A percentile compares a stretch with the other conserved stretches of the same genome.
These are phyloP conservation scores for Diplosoma virens DNA, from an alignment of 23 tunicate genomes.

Conservation along the genomic window DNA sequence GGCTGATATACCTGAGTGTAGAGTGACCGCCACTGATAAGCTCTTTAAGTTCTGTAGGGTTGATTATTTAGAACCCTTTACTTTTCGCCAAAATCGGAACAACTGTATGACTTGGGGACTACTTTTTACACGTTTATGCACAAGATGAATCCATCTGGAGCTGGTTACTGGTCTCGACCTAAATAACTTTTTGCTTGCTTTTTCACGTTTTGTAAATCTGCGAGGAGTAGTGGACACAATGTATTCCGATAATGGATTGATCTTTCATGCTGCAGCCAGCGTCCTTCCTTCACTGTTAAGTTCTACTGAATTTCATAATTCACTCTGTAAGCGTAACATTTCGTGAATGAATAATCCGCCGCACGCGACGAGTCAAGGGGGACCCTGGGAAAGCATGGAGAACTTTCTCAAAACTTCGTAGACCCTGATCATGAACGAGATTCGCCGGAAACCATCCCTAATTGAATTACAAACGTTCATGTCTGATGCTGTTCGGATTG, in stretches of 20 bases:
- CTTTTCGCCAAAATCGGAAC: too few relatives aligned
- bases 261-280: not conserved
- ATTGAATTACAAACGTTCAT: slow-evolving; percentile 1
- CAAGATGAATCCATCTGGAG: not conserved
- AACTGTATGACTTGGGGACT: too few relatives aligned
- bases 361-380: slow-evolving; percentile 7
- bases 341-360: slow-evolving; percentile 3
- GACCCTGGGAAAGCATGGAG: slow-evolving; percentile 4
- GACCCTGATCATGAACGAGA: not conserved
- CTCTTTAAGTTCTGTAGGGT: too few relatives aligned
- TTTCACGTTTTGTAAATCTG: slow-evolving; percentile 6
- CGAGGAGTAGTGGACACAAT: not conserved
- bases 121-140: not conserved
- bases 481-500: slow-evolving; percentile 4
- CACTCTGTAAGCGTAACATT: not conserved
- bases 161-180: not conserved
- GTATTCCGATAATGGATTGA: slow-evolving; percentile 5
- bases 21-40: too few relatives aligned
- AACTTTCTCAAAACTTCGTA: not conserved
- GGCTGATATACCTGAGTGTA: too few relatives aligned
- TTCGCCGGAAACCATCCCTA: not conserved
- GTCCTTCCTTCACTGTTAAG: not conserved
- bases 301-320: not conserved
- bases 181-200: not conserved
- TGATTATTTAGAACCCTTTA: too few relatives aligned